Percentiles rank a stretch among this genome's conserved stretches.
These are phyloP conservation scores for Rhynchonycteris naso DNA, from an alignment of 2,797 vertebrate species.

Conservation along the genomic window DNA sequence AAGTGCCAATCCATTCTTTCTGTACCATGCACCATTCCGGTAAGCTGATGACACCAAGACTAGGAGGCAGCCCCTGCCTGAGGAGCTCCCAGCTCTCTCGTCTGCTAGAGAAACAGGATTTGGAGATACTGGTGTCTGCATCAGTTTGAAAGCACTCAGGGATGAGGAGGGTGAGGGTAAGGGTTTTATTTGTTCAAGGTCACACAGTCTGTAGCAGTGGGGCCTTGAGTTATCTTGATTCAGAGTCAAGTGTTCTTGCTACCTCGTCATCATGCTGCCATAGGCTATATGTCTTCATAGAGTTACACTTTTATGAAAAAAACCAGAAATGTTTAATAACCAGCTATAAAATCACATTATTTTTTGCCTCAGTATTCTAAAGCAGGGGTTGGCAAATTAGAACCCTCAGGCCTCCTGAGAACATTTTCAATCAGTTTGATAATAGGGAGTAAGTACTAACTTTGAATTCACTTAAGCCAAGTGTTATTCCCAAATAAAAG, in stretches of 20 bases:
- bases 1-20: neutral
- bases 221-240: neutral
- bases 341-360: neutral
- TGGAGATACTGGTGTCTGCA: neutral
- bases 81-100: neutral
- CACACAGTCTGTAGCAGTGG: neutral
- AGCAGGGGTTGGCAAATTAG: neutral
- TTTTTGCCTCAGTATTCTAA: conserved; percentile 3
- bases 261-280: neutral
- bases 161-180: neutral
- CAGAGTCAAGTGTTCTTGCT: neutral
- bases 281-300: neutral
- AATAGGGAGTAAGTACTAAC: neutral
- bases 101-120: neutral
- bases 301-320: conserved; percentile 14
- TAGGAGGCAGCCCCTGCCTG: neutral
- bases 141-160: neutral
- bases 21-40: neutral
- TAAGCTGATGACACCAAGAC: neutral
- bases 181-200: neutral
- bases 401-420: neutral
- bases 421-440: neutral
- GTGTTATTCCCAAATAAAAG: neutral
- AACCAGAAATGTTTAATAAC: neutral
- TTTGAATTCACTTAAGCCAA: neutral